Evolutionary conservation across 2,113 vertebrate genomes (phyloP).

Genomic region (Scophthalmus maximus): DNA sequence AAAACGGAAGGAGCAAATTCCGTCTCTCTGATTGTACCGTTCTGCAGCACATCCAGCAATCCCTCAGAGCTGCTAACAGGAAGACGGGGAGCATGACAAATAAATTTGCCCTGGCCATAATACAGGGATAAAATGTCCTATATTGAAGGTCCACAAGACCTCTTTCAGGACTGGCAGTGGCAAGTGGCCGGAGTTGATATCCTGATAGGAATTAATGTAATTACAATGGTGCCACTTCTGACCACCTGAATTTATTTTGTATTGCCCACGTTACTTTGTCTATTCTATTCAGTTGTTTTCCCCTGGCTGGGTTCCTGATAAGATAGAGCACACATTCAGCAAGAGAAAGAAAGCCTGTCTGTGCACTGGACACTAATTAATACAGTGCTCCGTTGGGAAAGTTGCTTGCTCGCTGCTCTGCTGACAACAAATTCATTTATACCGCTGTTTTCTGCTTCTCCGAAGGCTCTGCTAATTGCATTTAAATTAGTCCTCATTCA

Average conservation of each 20-base stretch:
- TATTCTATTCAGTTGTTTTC: conserved; percentile 63
- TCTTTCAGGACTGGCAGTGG: conserved; percentile 48
- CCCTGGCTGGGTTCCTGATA: conserved; percentile 69
- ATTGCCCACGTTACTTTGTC: conserved; percentile 72
- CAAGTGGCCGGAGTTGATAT: conserved; percentile 68
- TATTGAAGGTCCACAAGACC: conserved; percentile 53
- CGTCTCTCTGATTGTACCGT: conserved; percentile 44
- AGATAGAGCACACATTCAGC: conserved; percentile 70
- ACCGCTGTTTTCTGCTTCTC: conserved; percentile 75
- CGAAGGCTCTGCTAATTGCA: conserved; percentile 79
- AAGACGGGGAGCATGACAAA: conserved; percentile 67
- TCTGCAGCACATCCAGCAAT: conserved; percentile 54
- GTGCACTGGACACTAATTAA: conserved; percentile 82
- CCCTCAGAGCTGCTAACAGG: conserved; percentile 54
- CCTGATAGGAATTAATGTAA: conserved; percentile 70
- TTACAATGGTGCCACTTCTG: conserved; percentile 67
- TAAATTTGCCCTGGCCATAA: conserved; percentile 56
- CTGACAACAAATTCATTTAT: conserved; percentile 82
- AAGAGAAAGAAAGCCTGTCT: conserved; percentile 72
- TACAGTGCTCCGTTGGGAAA: conserved; percentile 76
- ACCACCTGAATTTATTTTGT: conserved; percentile 75
- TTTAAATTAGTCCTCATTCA: conserved; percentile 80
- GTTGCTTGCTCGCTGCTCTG: conserved; percentile 69
- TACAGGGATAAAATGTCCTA: conserved; percentile 66
- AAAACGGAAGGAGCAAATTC: conserved; percentile 49